phyloP scores from a whole-genome alignment of 2,113 vertebrate species.

The Hippocampus mohnikei region DNA sequence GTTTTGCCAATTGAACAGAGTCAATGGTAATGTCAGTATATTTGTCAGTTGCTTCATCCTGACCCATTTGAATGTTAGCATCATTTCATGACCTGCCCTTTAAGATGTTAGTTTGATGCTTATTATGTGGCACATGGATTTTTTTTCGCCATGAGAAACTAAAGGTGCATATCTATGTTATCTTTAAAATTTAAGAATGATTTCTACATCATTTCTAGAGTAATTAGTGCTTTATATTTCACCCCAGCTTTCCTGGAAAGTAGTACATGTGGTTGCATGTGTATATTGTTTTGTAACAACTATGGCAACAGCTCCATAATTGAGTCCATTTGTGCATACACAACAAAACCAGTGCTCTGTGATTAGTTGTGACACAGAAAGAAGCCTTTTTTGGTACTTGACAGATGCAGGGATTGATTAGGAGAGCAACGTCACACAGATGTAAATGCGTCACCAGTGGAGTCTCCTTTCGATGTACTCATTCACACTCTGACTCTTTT shows the following conservation, averaged over 20 bases:
- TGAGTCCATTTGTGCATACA: slow-evolving; percentile 6
- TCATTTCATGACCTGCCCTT: too few species aligned
- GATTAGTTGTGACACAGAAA: slow-evolving; percentile 16
- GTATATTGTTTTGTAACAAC: slow-evolving; percentile 9
- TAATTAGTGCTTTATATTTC: neutral
- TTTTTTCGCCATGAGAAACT: neutral
- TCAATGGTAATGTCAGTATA: too few species aligned
- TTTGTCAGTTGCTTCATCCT: too few species aligned
- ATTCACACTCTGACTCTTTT: slow-evolving; percentile 20
- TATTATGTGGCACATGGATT: too few species aligned
- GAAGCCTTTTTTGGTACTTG: slow-evolving; percentile 9
- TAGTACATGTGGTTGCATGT: slow-evolving; percentile 4
- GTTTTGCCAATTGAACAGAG: too few species aligned
- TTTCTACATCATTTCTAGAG: neutral
- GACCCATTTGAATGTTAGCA: neutral
- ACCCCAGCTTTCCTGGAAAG: neutral
- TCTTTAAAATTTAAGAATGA: neutral
- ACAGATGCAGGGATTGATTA: slow-evolving; percentile 35
- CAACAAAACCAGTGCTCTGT: slow-evolving; percentile 2
- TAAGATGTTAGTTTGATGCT: too few species aligned
- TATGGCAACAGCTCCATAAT: slow-evolving; percentile 2
- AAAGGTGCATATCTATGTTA: neutral
- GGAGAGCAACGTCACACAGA: slow-evolving; percentile 32
- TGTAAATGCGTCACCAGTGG: slow-evolving; percentile 45
- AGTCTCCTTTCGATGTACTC: slow-evolving; percentile 22